Conservation (phyloP, 1,140 invertebrate species). For the Cryptotermes secundus region DNA sequence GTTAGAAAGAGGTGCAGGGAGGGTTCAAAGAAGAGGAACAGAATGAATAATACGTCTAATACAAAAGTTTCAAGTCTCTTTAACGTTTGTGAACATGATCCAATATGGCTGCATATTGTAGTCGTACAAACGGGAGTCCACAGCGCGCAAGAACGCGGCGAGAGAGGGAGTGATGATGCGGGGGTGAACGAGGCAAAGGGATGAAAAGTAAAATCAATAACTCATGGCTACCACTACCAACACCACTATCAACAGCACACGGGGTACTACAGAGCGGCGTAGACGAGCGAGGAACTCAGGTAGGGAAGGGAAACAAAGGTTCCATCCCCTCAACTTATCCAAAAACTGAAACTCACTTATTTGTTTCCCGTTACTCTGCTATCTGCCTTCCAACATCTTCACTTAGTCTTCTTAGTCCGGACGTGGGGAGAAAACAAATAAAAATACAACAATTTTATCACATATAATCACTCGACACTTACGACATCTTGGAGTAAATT, state of each 20-base stretch:
- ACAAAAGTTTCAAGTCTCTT: conserved; percentile 13
- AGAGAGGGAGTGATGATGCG: background rate
- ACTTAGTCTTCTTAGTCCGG: background rate
- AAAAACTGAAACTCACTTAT: conserved; percentile 5
- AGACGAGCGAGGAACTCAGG: background rate
- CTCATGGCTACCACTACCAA: conserved; percentile 32
- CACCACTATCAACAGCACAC: background rate
- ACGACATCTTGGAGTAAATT: background rate
- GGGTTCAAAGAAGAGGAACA: background rate
- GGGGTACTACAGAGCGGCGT: background rate
- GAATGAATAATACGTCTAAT: background rate
- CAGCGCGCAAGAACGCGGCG: conserved; percentile 11
- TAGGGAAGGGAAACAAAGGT: background rate
- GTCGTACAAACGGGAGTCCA: background rate
- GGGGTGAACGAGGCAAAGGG: background rate
- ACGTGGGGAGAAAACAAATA: background rate
- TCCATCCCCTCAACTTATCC: background rate
- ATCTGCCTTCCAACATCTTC: background rate
- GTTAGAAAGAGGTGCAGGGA: background rate
- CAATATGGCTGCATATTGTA: conserved; percentile 21
- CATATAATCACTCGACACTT: background rate
- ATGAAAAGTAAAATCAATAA: conserved; percentile 33
- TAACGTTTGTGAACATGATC: conserved; percentile 18
- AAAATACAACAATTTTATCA: background rate
- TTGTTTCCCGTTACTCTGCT: background rate